Base-by-base conservation (phyloP, 1,140 invertebrate genomes). In the Pachyrhynchus sulphureomaculatus region DNA sequence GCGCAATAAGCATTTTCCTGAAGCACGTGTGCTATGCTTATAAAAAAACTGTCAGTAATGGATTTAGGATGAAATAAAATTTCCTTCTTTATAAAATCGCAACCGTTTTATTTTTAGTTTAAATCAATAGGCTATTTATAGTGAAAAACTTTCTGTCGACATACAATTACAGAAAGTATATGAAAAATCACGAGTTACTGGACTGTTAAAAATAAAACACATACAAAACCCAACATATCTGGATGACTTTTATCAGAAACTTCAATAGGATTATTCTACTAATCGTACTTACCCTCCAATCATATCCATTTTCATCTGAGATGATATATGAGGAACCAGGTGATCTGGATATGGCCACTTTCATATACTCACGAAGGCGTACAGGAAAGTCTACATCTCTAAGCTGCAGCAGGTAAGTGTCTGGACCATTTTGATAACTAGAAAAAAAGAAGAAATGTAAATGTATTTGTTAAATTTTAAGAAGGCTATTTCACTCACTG, bases 391-490 rank as follows among this genome's bases (percentile, higher is more conserved):
- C 89, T 0, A 92, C 88, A 76, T 97, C 95, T 29, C 94, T 83
- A 12, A 96, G 78, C 77, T 97, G 95, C 4, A 98, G 80, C 2
- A 98, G 80, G 76, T 97, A 96, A 0, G 95, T 98, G 73, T 98
- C 95, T 0, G 95, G 95, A 0, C 95, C 95, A 78, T 93, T 89
- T 79, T 96, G 93, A 77, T 96, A 96, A 71, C 91, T 94, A 71
- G 20, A 78, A 79, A 66, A 66, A 53, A 54, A 47, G n/a, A 24
- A 18, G n/a, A 45, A 18, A 37, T 44, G 20, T 12, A 21, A 21
- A 44, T 23, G 21, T 12, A 18, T 8, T 12, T 18, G 15, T 42
- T 20, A 12, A 42, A 17, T 20, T 18, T 12, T 21, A 42, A 21
- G 4, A 21, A 37, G 8, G 24, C 3, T 26, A 26, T 18, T 23